Conservation (phyloP, 2,113 vertebrate species). For the Perca flavescens region DNA sequence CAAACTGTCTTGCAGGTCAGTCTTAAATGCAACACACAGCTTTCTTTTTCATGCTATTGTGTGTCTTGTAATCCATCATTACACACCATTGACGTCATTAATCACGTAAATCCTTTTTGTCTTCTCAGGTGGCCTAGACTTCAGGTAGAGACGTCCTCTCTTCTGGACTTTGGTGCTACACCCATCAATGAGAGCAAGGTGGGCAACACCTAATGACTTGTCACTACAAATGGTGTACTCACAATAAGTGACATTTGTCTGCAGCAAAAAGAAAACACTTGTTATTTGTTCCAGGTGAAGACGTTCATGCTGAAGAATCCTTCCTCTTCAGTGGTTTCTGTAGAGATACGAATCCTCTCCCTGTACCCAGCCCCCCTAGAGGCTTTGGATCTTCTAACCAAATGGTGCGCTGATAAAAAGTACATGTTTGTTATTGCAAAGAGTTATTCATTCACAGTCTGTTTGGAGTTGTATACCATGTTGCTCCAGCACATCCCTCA, state of each 20-base stretch:
- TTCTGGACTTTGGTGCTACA: slow-evolving; percentile 91
- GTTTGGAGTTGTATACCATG: neutral
- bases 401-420: slow-evolving; percentile 85
- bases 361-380: slow-evolving; percentile 91
- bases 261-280: neutral
- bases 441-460: neutral
- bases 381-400: slow-evolving; percentile 89
- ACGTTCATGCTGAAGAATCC: slow-evolving; percentile 93
- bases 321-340: slow-evolving; percentile 88
- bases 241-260: neutral
- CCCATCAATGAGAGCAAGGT: slow-evolving; percentile 93
- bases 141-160: slow-evolving; percentile 81
- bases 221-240: neutral
- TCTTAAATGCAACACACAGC: neutral
- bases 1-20: slow-evolving; percentile 90
- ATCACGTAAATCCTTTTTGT: neutral
- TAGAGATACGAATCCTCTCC: slow-evolving; percentile 92
- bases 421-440: neutral
- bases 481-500: neutral
- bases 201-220: slow-evolving; percentile 18
- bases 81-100: neutral
- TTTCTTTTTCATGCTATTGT: neutral
- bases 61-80: neutral
- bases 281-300: slow-evolving; percentile 85
- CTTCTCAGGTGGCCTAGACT: slow-evolving; percentile 87